Conservation (phyloP, 2,888 invertebrate species). For the Aporophyla lueneburgensis region DNA sequence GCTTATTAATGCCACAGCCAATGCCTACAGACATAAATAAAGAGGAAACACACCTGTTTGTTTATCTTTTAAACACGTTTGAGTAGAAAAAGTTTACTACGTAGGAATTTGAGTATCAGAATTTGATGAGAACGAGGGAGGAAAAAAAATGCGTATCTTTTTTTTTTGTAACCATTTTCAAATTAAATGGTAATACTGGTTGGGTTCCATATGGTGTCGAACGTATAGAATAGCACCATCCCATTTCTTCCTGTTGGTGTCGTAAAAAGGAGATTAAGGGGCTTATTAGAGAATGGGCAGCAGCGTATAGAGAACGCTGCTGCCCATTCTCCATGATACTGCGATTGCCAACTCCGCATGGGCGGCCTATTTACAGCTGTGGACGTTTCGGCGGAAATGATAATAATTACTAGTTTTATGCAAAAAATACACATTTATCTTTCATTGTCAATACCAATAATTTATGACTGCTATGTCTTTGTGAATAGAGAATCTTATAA, state of each 20-base stretch:
- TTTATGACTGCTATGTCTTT: background rate
- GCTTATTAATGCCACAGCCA: conserved; percentile 53
- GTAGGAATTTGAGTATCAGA: background rate
- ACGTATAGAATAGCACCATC: no score
- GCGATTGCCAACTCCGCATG: no score
- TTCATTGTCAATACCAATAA: background rate
- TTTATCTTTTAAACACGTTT: conserved; percentile 19
- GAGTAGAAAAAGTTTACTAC: background rate
- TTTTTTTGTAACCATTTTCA: background rate
- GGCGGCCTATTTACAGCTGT: no score
- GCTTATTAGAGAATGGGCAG: no score
- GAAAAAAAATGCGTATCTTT: background rate
- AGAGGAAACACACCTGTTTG: conserved; percentile 17
- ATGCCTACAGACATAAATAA: conserved; percentile 54
- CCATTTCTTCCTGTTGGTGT: no score
- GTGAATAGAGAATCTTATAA: background rate
- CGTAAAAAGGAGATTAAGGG: no score
- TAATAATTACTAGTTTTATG: no score
- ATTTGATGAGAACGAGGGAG: background rate
- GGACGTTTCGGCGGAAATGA: no score
- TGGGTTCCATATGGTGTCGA: no score
- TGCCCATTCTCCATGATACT: no score
- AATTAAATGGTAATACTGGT: background rate
- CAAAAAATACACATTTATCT: background rate
- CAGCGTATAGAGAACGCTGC: no score